Conservation (phyloP, 2,113 vertebrate genomes). For the Dromaius novaehollandiae region DNA sequence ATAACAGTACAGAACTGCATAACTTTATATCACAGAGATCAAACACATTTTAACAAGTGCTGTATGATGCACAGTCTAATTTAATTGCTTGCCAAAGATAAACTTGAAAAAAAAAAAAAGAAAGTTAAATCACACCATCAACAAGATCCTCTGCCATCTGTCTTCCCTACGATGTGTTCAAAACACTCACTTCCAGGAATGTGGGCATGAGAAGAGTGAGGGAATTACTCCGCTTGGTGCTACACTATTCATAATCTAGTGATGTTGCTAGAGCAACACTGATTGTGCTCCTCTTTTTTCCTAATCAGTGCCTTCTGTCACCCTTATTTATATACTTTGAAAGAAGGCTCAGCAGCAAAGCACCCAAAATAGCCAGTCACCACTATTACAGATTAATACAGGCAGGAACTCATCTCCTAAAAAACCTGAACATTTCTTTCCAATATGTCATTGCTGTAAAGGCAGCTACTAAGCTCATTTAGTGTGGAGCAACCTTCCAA, state of each 20-base stretch:
- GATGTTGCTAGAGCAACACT: not conserved
- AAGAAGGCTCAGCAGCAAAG: not conserved
- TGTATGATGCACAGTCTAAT: not conserved
- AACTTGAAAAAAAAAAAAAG: not conserved
- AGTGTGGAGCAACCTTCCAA: not conserved
- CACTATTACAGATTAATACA: not conserved
- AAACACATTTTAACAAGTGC: not conserved
- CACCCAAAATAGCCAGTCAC: not conserved
- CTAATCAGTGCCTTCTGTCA: not conserved
- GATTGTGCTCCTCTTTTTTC: not conserved
- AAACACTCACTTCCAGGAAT: not conserved
- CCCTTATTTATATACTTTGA: not conserved
- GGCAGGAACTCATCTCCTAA: not conserved
- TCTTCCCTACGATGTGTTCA: not conserved
- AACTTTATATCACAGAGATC: not conserved
- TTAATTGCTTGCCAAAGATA: not conserved
- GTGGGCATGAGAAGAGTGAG: not conserved
- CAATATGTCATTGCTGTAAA: not conserved
- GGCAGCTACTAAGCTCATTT: not conserved
- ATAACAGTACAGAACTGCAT: not conserved
- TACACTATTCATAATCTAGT: not conserved
- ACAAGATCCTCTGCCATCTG: not conserved
- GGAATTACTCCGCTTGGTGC: not conserved
- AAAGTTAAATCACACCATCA: not conserved
- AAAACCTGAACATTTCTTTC: not conserved